These are phyloP conservation scores for Bemisia tabaci DNA, from an alignment of 1,140 invertebrate species.

Conservation along the genomic window DNA sequence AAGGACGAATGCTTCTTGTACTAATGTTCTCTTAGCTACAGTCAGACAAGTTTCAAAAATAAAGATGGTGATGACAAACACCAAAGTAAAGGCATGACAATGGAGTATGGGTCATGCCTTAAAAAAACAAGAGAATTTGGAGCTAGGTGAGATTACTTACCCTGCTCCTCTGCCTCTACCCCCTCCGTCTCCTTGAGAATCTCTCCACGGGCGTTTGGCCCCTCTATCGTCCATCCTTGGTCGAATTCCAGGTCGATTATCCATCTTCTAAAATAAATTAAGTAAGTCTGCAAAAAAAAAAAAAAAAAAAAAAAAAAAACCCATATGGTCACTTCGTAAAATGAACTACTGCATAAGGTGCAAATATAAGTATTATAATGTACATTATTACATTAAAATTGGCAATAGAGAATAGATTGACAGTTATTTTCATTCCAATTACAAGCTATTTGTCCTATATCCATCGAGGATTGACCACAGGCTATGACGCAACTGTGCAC, in stretches of 20 bases:
- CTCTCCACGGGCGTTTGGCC: not conserved
- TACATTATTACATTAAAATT: too few relatives aligned
- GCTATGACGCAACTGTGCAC: too few relatives aligned
- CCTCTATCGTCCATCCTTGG: not conserved
- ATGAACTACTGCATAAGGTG: too few relatives aligned
- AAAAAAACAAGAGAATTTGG: not conserved
- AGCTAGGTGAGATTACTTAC: not conserved
- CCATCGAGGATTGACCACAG: too few relatives aligned
- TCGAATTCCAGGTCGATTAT: not conserved
- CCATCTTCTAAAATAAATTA: too few relatives aligned
- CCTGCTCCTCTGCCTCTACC: not conserved
- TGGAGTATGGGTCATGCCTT: not conserved
- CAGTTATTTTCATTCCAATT: too few relatives aligned
- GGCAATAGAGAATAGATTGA: too few relatives aligned
- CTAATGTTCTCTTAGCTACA: not conserved
- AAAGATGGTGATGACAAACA: not conserved
- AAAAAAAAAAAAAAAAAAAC: too few relatives aligned
- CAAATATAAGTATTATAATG: too few relatives aligned
- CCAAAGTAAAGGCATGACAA: not conserved
- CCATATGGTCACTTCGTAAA: too few relatives aligned
- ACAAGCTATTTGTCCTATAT: too few relatives aligned
- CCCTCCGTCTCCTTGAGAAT: not conserved
- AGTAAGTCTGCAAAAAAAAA: too few relatives aligned
- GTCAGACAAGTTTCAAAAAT: not conserved
- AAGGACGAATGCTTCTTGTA: not conserved